Evolutionary conservation across 2,113 vertebrate genomes (phyloP).

Genomic region (Scartelaos histophorus): DNA sequence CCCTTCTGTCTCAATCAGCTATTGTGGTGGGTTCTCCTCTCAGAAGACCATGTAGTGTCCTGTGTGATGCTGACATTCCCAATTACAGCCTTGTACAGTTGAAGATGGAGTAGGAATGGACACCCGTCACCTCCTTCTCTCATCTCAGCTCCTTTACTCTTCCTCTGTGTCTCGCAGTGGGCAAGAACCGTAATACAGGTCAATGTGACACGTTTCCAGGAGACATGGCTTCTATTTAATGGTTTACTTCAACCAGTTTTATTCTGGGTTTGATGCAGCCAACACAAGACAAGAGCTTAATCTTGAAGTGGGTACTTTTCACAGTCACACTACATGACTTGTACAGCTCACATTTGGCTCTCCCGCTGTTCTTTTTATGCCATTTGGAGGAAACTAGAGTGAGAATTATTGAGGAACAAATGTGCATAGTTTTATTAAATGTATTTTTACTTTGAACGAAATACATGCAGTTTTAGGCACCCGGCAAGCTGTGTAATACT

Average conservation of each 20-base stretch:
- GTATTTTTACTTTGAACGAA: conserved; percentile 5
- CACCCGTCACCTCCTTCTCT: conserved; percentile 68
- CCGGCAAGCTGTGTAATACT: not conserved
- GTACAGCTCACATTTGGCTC: conserved; percentile 27
- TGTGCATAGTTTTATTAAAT: conserved; percentile 16
- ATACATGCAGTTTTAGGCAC: not conserved
- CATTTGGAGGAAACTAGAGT: conserved; percentile 31
- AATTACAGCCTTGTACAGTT: conserved; percentile 70
- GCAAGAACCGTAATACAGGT: conserved; percentile 50
- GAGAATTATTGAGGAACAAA: conserved; percentile 22
- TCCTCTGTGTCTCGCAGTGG: conserved; percentile 28
- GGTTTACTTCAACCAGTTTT: conserved; percentile 26
- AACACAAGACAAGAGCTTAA: conserved; percentile 17
- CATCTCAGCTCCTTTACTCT: conserved; percentile 28
- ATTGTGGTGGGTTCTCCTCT: conserved; percentile 51
- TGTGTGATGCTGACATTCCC: conserved; percentile 69
- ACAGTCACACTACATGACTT: conserved; percentile 29
- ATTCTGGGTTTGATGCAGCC: conserved; percentile 29
- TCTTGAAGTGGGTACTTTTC: conserved; percentile 34
- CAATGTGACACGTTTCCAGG: conserved; percentile 40
- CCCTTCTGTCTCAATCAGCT: conserved; percentile 56
- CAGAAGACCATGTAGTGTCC: conserved; percentile 59
- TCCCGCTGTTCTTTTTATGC: conserved; percentile 37
- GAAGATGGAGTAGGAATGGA: conserved; percentile 64
- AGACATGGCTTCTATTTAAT: conserved; percentile 34